Percentiles rank a stretch among this genome's conserved stretches.
These are phyloP conservation scores for Euura lappo DNA, from an alignment of 1,140 invertebrate genomes.

Conservation along the genomic window DNA sequence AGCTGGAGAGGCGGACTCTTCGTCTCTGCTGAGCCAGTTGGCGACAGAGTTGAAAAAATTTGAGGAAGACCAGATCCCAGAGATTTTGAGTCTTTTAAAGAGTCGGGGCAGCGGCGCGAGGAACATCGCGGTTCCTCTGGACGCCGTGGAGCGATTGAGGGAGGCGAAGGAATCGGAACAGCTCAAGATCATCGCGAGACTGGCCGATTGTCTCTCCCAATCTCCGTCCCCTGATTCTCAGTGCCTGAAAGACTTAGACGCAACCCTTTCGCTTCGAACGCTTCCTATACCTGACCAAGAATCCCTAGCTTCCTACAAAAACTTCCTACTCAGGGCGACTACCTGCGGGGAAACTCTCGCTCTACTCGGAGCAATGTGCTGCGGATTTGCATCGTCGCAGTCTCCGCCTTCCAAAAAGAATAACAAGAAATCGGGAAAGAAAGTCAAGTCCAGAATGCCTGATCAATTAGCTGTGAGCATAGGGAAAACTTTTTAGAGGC, in stretches of 20 bases:
- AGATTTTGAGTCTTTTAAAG: constrained; percentile 41
- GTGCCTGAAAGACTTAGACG: constrained; percentile 43
- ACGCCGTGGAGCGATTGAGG: constrained; percentile 52
- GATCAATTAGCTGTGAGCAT: constrained; percentile 27
- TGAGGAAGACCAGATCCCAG: constrained; percentile 42
- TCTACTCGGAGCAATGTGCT: constrained; percentile 51
- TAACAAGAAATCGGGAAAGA: constrained; percentile 51
- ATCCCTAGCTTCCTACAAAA: constrained; percentile 47
- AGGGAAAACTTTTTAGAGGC: constrained; percentile 10
- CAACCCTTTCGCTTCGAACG: constrained; percentile 39
- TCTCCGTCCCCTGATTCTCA: constrained; percentile 42
- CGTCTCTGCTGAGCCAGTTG: constrained; percentile 38
- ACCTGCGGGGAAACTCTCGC: constrained; percentile 57
- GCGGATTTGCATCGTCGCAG: constrained; percentile 37
- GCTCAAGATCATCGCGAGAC: constrained; percentile 43
- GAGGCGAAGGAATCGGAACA: constrained; percentile 53
- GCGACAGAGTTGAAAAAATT: constrained; percentile 43
- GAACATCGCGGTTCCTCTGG: constrained; percentile 52
- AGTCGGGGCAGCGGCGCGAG: constrained; percentile 30
- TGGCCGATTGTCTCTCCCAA: constrained; percentile 47
- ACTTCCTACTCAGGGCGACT: constrained; percentile 50
- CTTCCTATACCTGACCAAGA: constrained; percentile 42
- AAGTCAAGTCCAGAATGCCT: constrained; percentile 32
- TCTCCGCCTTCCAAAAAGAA: constrained; percentile 47
- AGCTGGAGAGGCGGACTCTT: constrained; percentile 39